A percentile compares a stretch with the other conserved stretches of the same genome.
Conservation (phyloP, 2,113 vertebrate genomes). For the Notarius lentiginosus region DNA sequence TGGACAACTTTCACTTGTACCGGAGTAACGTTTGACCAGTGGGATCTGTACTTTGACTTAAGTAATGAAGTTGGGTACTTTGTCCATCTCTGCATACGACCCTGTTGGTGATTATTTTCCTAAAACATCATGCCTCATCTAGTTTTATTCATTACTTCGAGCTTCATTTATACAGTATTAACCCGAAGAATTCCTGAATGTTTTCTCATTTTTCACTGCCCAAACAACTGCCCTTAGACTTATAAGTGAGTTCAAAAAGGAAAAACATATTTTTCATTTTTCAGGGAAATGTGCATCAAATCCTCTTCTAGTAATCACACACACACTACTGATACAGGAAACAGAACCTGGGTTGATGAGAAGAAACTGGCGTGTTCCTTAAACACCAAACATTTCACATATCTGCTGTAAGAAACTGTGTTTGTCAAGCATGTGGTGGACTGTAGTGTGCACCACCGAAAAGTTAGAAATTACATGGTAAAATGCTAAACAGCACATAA, state of each 20-base stretch:
- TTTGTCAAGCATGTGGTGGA: not conserved
- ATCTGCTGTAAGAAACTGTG: not conserved
- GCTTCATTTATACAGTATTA: not conserved
- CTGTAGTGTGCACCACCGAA: not conserved
- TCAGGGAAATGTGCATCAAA: not conserved
- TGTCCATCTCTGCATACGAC: no score
- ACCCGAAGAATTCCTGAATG: not conserved
- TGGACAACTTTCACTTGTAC: no score
- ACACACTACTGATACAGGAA: not conserved
- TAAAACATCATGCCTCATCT: not conserved
- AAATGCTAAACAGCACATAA: not conserved
- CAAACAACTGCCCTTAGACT: not conserved
- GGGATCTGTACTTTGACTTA: no score
- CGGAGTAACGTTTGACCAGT: no score
- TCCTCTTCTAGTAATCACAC: not conserved
- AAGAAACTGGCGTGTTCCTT: not conserved
- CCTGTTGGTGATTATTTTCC: not conserved
- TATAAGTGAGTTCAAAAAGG: not conserved
- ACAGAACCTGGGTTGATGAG: not conserved
- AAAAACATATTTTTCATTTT: no score
- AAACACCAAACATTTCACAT: not conserved
- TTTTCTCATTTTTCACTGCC: not conserved
- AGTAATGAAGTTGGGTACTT: no score
- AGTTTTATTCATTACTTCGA: not conserved
- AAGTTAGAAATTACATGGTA: not conserved